These are phyloP conservation scores for Sarcoramphus papa DNA, from an alignment of 2,797 vertebrate species.

Conservation along the genomic window DNA sequence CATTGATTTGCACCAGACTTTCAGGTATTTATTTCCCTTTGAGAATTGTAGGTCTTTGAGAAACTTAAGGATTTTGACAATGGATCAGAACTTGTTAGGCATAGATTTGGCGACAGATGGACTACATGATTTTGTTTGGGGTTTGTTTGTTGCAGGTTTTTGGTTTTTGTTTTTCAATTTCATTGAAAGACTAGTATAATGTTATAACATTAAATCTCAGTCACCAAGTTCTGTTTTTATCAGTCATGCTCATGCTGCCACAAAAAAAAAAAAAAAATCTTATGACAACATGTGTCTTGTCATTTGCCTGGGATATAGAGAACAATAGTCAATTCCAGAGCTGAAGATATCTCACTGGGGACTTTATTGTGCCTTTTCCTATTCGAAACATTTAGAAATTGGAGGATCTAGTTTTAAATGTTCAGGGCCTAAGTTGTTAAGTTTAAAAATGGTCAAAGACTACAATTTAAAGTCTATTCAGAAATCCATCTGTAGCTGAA, in stretches of 20 bases:
- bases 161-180: neutral
- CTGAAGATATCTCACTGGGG: neutral
- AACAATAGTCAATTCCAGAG: neutral
- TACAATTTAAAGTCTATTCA: neutral
- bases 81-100: neutral
- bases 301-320: neutral
- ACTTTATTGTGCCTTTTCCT: neutral
- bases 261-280: neutral
- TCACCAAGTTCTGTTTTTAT: neutral
- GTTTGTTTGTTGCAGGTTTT: rapidly evolving
- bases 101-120: neutral
- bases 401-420: neutral
- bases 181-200: neutral
- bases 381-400: neutral
- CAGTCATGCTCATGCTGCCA: neutral
- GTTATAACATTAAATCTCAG: neutral
- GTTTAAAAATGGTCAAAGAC: neutral
- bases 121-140: neutral
- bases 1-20: neutral
- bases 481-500: neutral
- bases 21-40: neutral
- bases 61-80: neutral
- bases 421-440: neutral
- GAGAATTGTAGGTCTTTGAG: neutral
- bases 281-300: neutral